Conservation (phyloP, 1,140 invertebrate genomes). For the Sitodiplosis mosellana region DNA sequence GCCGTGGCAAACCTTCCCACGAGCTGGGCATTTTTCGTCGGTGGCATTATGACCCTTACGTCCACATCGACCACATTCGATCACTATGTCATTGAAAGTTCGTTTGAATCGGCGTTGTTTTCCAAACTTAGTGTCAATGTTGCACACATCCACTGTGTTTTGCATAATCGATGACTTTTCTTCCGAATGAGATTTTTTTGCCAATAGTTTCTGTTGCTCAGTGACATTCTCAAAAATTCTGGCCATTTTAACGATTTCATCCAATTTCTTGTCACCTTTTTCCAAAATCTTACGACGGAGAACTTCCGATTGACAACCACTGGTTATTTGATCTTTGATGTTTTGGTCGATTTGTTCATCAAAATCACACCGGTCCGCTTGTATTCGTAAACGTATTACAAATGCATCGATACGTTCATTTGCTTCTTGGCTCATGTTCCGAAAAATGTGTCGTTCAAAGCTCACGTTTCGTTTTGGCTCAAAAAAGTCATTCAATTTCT, state of each 20-base stretch:
- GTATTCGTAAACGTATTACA: not conserved
- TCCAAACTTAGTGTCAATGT: not conserved
- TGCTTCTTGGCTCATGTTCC: not conserved
- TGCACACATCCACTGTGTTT: not conserved
- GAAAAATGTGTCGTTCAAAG: not conserved
- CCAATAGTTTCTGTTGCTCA: conserved; percentile 2
- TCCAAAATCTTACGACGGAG: not conserved
- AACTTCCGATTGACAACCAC: not conserved
- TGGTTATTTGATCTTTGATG: conserved; percentile 1
- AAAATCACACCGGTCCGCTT: conserved; percentile 2
- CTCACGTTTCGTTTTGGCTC: not conserved
- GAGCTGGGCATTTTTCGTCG: conserved; percentile 1
- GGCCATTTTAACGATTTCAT: not conserved
- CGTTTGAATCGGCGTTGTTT: too few relatives aligned
- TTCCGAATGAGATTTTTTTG: too few relatives aligned
- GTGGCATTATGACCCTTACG: not conserved
- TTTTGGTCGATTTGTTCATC: not conserved
- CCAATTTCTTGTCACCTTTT: not conserved
- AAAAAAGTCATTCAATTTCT: not conserved
- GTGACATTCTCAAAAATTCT: not conserved
- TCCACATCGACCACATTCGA: conserved; percentile 1
- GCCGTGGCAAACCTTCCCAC: not conserved
- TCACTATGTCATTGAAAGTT: not conserved
- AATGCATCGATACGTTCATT: conserved; percentile 2
- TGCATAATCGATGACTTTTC: too few relatives aligned